phyloP scores from a whole-genome alignment of 2,113 vertebrate species.

The Lepus timidus region DNA sequence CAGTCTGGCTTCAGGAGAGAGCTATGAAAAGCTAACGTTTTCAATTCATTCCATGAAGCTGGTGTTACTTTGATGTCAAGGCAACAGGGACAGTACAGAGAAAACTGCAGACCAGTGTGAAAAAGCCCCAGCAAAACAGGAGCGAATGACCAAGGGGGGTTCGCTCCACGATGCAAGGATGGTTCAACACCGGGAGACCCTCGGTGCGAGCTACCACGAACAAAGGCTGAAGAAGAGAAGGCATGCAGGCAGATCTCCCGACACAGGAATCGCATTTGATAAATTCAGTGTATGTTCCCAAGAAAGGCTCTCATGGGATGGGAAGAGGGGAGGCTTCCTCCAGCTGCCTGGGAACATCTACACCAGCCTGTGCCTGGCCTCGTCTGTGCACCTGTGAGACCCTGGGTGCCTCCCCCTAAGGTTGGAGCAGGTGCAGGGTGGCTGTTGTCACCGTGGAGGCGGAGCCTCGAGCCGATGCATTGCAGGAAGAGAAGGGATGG shows the following conservation, averaged over 20 bases:
- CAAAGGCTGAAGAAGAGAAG: neutral
- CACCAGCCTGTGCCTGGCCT: neutral
- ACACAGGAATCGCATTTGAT: neutral
- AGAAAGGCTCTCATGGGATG: no score
- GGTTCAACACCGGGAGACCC: neutral
- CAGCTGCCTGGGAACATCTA: fast-evolving
- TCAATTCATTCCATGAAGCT: neutral
- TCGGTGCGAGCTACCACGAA: fast-evolving
- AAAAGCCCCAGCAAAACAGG: neutral
- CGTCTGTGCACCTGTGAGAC: neutral
- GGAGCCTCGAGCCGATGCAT: neutral
- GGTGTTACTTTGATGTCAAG: neutral
- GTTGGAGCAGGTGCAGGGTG: fast-evolving
- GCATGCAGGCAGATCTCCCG: fast-evolving
- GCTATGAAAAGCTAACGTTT: neutral
- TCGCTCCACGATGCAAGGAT: neutral
- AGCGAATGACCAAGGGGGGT: neutral
- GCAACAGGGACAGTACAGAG: neutral
- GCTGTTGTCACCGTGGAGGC: fast-evolving
- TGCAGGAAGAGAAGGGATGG: neutral
- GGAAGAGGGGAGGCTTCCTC: neutral
- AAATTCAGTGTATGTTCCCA: neutral
- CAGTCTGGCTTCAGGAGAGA: neutral
- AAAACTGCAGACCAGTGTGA: neutral
- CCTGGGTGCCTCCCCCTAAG: neutral